These are phyloP conservation scores for Tetheella fluctuosa DNA, from an alignment of 2,888 invertebrate genomes.

Conservation along the genomic window DNA sequence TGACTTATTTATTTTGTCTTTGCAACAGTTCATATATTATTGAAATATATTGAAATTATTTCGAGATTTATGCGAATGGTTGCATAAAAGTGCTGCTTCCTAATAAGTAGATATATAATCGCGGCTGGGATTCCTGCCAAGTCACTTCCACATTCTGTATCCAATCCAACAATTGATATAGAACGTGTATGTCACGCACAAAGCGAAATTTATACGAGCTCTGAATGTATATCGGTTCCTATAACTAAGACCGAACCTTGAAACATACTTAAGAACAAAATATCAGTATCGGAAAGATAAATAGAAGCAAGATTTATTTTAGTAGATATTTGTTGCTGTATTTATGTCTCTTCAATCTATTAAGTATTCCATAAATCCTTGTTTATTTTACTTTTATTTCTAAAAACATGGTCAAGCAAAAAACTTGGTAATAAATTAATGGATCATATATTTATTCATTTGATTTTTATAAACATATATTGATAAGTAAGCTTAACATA, in stretches of 20 bases:
- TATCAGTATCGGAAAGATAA: slow-evolving; percentile 31
- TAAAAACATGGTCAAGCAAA: slow-evolving; percentile 19
- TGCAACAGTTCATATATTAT: background rate
- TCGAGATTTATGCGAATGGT: background rate
- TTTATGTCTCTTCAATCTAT: slow-evolving; percentile 28
- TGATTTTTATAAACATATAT: slow-evolving; percentile 14
- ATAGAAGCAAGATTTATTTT: slow-evolving; percentile 31
- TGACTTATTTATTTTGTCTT: slow-evolving; percentile 10
- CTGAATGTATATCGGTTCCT: slow-evolving; percentile 28
- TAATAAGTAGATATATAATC: slow-evolving; percentile 15
- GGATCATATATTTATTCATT: slow-evolving; percentile 18
- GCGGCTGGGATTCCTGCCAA: slow-evolving; percentile 17
- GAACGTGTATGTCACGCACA: slow-evolving; percentile 26
- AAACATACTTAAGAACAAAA: slow-evolving; percentile 26
- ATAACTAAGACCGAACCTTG: slow-evolving; percentile 30
- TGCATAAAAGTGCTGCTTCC: slow-evolving; percentile 7
- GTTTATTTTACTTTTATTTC: slow-evolving; percentile 30
- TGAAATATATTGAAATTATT: background rate
- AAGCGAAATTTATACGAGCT: slow-evolving; percentile 43
- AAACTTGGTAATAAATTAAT: slow-evolving; percentile 33
- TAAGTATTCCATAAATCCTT: slow-evolving; percentile 43
- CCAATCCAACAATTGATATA: slow-evolving; percentile 17
- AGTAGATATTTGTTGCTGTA: slow-evolving; percentile 37
- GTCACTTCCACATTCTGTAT: slow-evolving; percentile 22
- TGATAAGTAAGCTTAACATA: slow-evolving; percentile 12